Evolutionary conservation across 2,888 invertebrate genomes (phyloP).

Genomic region (Campopleginae sp.): DNA sequence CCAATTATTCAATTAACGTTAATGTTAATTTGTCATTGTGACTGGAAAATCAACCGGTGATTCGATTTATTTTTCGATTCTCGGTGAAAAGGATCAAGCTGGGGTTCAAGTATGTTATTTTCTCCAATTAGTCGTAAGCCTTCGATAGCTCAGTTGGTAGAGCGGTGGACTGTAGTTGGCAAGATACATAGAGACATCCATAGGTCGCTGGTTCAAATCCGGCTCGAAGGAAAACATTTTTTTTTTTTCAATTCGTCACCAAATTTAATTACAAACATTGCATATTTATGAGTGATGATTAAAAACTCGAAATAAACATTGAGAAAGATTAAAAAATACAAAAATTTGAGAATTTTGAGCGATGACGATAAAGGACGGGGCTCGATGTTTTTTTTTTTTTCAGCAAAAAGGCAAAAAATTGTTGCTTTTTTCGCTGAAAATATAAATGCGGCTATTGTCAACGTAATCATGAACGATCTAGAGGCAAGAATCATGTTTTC

Average conservation of each 20-base stretch:
- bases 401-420: background rate
- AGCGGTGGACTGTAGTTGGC: slow-evolving; percentile 83
- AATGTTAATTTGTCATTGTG: background rate
- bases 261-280: background rate
- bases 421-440: background rate
- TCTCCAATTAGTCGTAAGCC: background rate
- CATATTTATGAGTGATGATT: background rate
- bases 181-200: slow-evolving; percentile 38
- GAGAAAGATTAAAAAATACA: background rate
- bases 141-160: slow-evolving; percentile 80
- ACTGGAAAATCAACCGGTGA: background rate
- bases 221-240: slow-evolving; percentile 49
- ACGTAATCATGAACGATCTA: slow-evolving; percentile 27
- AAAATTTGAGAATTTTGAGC: background rate
- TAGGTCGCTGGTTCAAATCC: slow-evolving; percentile 59
- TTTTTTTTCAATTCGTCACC: background rate
- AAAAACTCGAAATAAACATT: background rate
- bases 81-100: background rate
- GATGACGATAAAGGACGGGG: background rate
- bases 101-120: slow-evolving; percentile 6
- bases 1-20: background rate
- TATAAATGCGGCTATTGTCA: slow-evolving; percentile 3
- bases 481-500: slow-evolving; percentile 46
- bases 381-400: background rate
- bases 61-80: background rate